Evolutionary conservation across 2,113 vertebrate genomes (phyloP).

Genomic region (Apus apus): DNA sequence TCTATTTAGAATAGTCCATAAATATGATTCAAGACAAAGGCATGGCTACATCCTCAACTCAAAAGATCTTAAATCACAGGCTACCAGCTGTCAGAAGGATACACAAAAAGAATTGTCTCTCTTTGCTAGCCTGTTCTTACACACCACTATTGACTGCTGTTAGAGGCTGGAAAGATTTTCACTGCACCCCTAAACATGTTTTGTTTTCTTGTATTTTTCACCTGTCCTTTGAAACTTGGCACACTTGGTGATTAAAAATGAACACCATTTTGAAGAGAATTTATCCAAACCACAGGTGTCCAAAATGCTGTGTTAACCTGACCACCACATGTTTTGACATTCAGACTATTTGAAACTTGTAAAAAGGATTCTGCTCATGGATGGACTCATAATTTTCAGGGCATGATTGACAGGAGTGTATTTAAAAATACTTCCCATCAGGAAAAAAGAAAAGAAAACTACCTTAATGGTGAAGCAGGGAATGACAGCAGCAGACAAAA

Average conservation of each 20-base stretch:
- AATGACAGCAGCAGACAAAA: conserved; percentile 63
- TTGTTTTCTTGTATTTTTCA: background rate
- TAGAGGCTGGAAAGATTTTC: background rate
- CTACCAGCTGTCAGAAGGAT: background rate
- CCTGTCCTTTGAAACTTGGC: background rate
- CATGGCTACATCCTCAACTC: background rate
- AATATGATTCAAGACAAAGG: background rate
- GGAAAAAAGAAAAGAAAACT: background rate
- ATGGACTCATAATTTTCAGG: conserved; percentile 6
- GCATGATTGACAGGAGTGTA: conserved; percentile 22
- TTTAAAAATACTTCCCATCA: conserved; percentile 38
- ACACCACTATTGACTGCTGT: background rate
- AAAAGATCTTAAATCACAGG: background rate
- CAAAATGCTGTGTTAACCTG: background rate
- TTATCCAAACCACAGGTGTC: background rate
- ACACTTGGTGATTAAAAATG: background rate
- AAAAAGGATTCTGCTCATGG: background rate
- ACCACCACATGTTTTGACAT: background rate
- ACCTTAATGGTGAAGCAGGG: conserved; percentile 49
- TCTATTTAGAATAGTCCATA: background rate
- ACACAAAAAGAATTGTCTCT: background rate
- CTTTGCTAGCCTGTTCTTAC: background rate
- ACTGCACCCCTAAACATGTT: background rate
- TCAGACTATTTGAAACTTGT: background rate
- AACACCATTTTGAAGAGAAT: background rate